Conservation (phyloP, 2,113 vertebrate species). For the Dipodomys stephensi region DNA sequence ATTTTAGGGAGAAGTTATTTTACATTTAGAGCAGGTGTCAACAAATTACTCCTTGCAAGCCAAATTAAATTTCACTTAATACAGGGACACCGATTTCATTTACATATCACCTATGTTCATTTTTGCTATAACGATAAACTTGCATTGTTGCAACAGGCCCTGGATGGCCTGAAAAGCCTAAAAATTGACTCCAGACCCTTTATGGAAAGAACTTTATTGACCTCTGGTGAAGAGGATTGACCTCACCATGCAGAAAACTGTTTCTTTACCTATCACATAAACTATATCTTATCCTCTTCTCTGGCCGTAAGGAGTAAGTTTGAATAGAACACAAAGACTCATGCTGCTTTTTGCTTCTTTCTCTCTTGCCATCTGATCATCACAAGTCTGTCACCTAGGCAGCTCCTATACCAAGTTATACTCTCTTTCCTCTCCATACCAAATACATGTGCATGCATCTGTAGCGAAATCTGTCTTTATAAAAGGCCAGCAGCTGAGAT, state of each 20-base stretch:
- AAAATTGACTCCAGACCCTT: neutral
- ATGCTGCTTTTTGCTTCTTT: neutral
- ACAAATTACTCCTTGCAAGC: neutral
- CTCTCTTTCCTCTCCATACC: neutral
- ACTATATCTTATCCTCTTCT: neutral
- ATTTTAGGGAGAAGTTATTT: neutral
- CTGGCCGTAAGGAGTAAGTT: neutral
- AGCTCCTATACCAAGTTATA: neutral
- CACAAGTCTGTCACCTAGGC: neutral
- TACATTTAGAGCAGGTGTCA: slow-evolving; percentile 35
- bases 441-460: neutral
- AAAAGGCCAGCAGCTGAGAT: neutral
- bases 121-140: neutral
- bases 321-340: neutral
- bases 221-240: neutral
- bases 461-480: neutral
- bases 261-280: neutral
- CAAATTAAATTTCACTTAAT: slow-evolving; percentile 41
- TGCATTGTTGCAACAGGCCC: neutral
- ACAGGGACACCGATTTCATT: neutral
- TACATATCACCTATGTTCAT: neutral
- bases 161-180: neutral
- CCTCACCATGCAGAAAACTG: neutral
- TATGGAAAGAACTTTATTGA: neutral
- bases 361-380: neutral